Conservation (phyloP, 2,113 vertebrate genomes). For the Lontra canadensis region DNA sequence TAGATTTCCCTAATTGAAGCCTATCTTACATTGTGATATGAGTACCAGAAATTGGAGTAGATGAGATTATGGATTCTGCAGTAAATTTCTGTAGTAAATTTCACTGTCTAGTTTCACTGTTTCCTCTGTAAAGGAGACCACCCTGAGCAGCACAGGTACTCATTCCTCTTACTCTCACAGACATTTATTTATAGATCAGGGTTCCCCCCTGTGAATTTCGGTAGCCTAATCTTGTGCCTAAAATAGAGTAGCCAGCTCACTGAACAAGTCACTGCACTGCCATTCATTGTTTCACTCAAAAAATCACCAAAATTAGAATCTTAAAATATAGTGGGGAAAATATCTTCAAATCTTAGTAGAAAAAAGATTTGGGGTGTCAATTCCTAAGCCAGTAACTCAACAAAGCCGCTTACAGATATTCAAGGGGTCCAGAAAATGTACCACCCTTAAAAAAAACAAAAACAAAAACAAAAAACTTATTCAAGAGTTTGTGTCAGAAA, state of each 20-base stretch:
- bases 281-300: neutral
- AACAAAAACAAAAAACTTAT: neutral
- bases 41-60: neutral
- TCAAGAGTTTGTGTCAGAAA: neutral
- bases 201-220: neutral
- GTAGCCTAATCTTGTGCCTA: neutral
- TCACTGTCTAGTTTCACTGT: neutral
- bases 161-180: neutral
- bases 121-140: neutral
- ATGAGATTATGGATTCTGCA: neutral
- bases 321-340: neutral
- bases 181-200: neutral
- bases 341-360: neutral
- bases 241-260: neutral
- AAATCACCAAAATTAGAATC: neutral
- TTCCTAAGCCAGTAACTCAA: conserved; percentile 24
- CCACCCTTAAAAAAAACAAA: conserved; percentile 40
- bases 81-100: neutral
- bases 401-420: conserved; percentile 14
- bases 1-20: conserved; percentile 5
- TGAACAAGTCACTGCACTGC: neutral
- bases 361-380: neutral
- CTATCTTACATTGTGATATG: neutral
- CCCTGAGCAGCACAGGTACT: neutral
- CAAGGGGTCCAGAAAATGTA: conserved; percentile 19